Evolutionary conservation across 2,113 vertebrate species (phyloP).

Genomic region (Cynopterus brachyotis): DNA sequence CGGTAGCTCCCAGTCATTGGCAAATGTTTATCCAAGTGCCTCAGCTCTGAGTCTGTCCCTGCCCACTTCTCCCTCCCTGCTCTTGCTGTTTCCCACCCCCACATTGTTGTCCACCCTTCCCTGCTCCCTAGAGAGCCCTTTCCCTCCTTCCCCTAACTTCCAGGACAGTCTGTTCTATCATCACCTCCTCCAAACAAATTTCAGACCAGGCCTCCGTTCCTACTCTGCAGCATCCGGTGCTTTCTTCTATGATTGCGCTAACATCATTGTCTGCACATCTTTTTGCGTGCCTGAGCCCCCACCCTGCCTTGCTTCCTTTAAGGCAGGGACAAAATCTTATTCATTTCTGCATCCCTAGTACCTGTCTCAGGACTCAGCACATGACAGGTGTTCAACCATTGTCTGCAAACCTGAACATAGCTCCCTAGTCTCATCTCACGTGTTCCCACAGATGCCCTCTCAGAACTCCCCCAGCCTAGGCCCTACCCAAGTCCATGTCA

Average conservation of each 20-base stretch:
- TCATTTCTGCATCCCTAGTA: not conserved
- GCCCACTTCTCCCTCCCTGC: not conserved
- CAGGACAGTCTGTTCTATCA: not conserved
- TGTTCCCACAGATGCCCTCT: not conserved
- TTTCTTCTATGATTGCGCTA: not conserved
- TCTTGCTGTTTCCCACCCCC: not conserved
- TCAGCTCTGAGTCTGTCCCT: not conserved
- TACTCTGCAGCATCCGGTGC: not conserved
- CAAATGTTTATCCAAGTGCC: not conserved
- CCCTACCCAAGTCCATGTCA: not conserved
- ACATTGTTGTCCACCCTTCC: not conserved
- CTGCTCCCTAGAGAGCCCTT: not conserved
- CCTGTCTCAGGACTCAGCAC: not conserved
- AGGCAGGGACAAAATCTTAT: not conserved
- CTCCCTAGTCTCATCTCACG: not conserved
- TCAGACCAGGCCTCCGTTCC: not conserved
- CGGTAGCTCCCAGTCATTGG: not conserved
- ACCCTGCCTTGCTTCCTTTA: not conserved
- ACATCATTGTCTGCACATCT: not conserved
- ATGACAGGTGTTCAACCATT: not conserved
- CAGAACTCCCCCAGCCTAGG: not conserved
- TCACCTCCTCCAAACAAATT: not conserved
- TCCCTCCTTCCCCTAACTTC: not conserved
- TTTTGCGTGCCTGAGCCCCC: not conserved
- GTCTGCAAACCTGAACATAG: not conserved